Conservation (phyloP, 2,797 vertebrate genomes). For the Chelon labrosus region DNA sequence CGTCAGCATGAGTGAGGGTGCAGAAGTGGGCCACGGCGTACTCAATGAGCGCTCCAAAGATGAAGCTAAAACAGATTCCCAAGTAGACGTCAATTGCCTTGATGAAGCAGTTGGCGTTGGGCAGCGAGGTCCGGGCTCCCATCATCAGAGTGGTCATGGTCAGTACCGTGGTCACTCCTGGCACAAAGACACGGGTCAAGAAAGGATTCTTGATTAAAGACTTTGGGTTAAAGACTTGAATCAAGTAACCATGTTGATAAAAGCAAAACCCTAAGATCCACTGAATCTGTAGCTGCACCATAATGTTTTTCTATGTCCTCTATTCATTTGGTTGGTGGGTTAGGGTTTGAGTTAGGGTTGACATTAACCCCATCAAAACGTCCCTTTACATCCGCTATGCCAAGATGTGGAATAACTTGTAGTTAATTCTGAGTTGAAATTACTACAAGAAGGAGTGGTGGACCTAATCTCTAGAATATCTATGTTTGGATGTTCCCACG, state of each 20-base stretch:
- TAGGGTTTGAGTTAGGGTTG: too few species aligned
- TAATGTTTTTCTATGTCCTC: not conserved
- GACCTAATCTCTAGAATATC: slow-evolving; percentile 16
- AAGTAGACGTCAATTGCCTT: slow-evolving; percentile 97
- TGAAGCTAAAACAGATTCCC: slow-evolving; percentile 94
- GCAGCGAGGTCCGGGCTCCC: slow-evolving; percentile 92
- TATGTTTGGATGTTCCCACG: slow-evolving; percentile 5
- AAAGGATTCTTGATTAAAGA: not conserved
- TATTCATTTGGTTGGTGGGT: too few species aligned
- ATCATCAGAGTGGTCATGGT: slow-evolving; percentile 99
- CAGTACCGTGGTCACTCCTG: slow-evolving; percentile 95
- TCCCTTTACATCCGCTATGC: not conserved
- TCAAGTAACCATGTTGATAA: not conserved
- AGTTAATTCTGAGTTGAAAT: slow-evolving; percentile 25
- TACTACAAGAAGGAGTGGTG: not conserved
- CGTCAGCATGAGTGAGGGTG: slow-evolving; percentile 83
- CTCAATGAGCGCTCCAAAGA: slow-evolving; percentile 91
- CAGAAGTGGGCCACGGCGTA: slow-evolving; percentile 94
- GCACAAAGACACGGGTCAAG: slow-evolving; percentile 24
- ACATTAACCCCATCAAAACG: not conserved
- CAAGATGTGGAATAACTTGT: not conserved
- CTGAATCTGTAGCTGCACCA: not conserved
- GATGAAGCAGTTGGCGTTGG: slow-evolving; percentile 96
- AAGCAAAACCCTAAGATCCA: not conserved
- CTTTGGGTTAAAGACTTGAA: too few species aligned